Evolutionary conservation across 2,113 vertebrate species (phyloP), one percentile per base, ranked within the genome.

Genomic region (Coreoperca whiteheadi): DNA sequence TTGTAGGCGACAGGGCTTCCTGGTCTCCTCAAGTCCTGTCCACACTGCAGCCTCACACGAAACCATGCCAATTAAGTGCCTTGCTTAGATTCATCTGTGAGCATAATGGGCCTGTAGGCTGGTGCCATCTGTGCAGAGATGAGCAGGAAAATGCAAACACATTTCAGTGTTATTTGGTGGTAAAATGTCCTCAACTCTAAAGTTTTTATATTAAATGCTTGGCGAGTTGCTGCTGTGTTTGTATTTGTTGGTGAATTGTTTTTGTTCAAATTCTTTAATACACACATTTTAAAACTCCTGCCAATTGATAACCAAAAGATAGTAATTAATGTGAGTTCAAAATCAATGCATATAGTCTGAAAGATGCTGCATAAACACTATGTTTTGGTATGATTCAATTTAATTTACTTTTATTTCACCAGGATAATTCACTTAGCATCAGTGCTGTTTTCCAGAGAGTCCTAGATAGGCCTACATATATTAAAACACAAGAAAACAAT

Each of bases 91-190:
- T 82, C 67, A 82, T 86, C 46, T 84, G 86, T 63, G 88, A 80
- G 82, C 83, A 87, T 67, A 81, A 84, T 68, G 82, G 92, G 83
- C 90, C 90, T 87, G 86, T 34, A 59, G 87, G 85, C 78, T 88
- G 86, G 30, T 30, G 60, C 89, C 88, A 80, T 90, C 81, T 87
- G 90, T 80, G 90, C 77, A 18, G 6, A 85, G 77, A 79, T 80
- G 64, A 78, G 74, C 64, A 86, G 46, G 12, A 34, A 56, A 59
- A 72, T 34, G 54, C 25, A 57, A 43, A 43, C 43, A 43, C 43
- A 43, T 43, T 43, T 43, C 43, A 7, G 56, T 37, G 12, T 32
- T 50, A 48, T 48, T 56, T 37, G 32, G 14, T 51, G 60, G 28
- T 23, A 32, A 66, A 50, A 20, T 16, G 20, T 8, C 23, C 3